A percentile compares a stretch with the other conserved stretches of the same genome.
Evolutionary conservation across 2,797 vertebrate species (phyloP).

Genomic region (Sebastiscus tertius): DNA sequence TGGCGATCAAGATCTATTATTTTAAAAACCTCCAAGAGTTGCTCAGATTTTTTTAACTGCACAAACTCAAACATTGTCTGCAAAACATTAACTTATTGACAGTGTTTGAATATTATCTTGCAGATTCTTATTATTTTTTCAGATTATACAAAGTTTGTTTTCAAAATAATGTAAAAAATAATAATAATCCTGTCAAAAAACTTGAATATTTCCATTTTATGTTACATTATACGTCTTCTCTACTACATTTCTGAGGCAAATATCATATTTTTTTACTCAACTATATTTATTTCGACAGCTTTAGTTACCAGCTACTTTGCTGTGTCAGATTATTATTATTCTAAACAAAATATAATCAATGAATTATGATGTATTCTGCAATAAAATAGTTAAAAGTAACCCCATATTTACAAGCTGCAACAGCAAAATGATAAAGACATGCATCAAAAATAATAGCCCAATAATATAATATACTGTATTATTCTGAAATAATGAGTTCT

Average conservation of each 20-base stretch:
- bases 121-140: neutral
- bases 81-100: neutral
- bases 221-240: neutral
- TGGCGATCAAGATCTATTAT: conserved; percentile 31
- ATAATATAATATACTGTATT: neutral
- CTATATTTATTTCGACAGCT: neutral
- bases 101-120: neutral
- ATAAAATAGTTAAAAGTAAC: neutral
- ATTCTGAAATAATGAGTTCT: neutral
- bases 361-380: too few species aligned
- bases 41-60: neutral
- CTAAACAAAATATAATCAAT: too few species aligned
- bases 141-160: neutral
- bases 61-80: neutral
- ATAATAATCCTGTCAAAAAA: neutral
- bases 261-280: neutral
- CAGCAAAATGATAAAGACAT: neutral
- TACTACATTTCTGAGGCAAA: neutral
- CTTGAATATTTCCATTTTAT: neutral
- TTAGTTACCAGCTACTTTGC: neutral
- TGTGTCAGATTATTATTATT: neutral
- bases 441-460: neutral
- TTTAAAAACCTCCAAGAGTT: neutral
- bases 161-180: neutral
- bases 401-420: neutral